Base-by-base conservation (phyloP, 2,888 invertebrate genomes). In the Ochropacha duplaris region DNA sequence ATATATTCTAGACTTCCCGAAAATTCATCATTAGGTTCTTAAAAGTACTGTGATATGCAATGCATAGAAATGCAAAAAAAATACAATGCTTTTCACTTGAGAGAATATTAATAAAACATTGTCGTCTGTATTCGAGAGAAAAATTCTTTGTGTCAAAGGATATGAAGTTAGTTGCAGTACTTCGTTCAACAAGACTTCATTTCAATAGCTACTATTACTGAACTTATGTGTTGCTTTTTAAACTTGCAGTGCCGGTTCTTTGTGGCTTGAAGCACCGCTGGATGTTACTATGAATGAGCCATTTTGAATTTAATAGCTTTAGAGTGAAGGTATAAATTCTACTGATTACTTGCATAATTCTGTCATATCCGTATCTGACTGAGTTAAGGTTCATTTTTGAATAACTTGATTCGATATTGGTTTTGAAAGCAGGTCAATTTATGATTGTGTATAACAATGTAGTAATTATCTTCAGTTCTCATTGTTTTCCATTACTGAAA, bases 101-200 rank as follows among this genome's bases (percentile, higher is more conserved):
- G 9, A 16, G 16, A 51, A 22, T 49, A 22, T 49, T 50, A 49
- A 57, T 60, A 50, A 39, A 57, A 55, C 52, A 36, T 55, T 5
- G 8, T 2, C 31, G 12, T 2, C n/a, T 50, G 31, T 19, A 44
- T 44, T 19, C 6, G 8, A 44, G 12, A 19, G 57, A 54, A 49
- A 57, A 55, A 57, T 24, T 8, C 39, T 39, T 31, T 60, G 57
- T 60, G 57, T 57, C 39, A 50, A 55, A 39, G 44, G 54, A 50
- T 50, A 49, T 49, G 54, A 28, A 50, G 36, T 44, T 19, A 22
- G 39, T 39, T 39, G 39, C 19, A 36, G 36, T 36, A 19, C 44
- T 44, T 36, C 1, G 28, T 50, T 50, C 12, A 49, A 24, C 16
- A 52, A 57, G 49, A 49, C 26, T 54, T 36, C 54, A 55, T 55